These are phyloP conservation scores for Heterohyrax brucei DNA, from an alignment of 2,797 vertebrate genomes.

Conservation along the genomic window DNA sequence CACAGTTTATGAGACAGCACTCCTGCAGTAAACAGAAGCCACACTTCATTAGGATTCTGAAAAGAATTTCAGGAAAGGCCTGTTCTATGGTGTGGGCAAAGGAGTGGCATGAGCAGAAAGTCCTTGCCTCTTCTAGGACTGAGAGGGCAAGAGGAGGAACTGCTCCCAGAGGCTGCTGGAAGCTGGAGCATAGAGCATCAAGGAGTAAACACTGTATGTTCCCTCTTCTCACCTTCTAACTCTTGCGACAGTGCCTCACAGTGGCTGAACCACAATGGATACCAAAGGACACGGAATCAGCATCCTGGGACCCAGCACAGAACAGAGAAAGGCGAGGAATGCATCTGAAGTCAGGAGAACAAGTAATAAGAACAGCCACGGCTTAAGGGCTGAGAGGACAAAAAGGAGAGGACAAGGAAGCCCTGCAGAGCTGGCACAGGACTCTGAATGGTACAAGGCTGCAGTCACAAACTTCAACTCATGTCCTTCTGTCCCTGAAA, in stretches of 20 bases:
- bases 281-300: background rate
- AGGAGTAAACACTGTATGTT: background rate
- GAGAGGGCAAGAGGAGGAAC: background rate
- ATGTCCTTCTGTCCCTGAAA: background rate
- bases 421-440: fast-evolving
- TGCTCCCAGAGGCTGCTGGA: background rate
- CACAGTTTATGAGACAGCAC: background rate
- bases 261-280: background rate
- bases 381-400: background rate
- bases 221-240: background rate
- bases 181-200: no score
- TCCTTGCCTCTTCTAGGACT: background rate
- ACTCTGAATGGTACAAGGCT: no score
- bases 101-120: background rate
- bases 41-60: background rate
- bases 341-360: fast-evolving
- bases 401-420: background rate
- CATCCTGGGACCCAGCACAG: background rate
- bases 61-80: background rate
- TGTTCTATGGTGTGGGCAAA: background rate
- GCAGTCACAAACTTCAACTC: no score
- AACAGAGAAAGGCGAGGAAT: background rate
- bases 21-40: background rate
- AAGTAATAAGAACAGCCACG: background rate
- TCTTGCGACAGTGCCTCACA: background rate